phyloP scores from a whole-genome alignment of 2,888 invertebrate species.

The Nomada goodeniana region DNA sequence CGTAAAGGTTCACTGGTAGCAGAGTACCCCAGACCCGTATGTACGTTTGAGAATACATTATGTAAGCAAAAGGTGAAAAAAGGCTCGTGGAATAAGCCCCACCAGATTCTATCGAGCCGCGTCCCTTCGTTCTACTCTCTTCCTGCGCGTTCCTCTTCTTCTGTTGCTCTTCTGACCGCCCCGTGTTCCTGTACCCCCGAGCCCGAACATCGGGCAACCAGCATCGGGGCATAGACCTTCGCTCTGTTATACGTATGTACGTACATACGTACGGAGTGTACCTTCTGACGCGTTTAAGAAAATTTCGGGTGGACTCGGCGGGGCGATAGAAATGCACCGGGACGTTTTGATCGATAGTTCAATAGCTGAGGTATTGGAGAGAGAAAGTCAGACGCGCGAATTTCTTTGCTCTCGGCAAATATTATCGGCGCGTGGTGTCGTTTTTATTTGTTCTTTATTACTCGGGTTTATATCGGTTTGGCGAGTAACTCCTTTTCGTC shows the following conservation, averaged over 20 bases:
- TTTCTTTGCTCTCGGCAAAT: too few species aligned
- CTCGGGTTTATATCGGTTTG: too few species aligned
- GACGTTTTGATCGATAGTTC: too few species aligned
- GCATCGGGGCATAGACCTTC: slow-evolving; percentile 80
- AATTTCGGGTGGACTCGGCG: too few species aligned
- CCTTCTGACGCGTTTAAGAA: too few species aligned
- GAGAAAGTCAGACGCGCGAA: too few species aligned
- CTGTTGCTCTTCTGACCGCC: slow-evolving; percentile 21
- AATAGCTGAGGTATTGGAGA: too few species aligned
- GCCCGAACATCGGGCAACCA: slow-evolving; percentile 62
- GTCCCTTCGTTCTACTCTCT: slow-evolving; percentile 52
- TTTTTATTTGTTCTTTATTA: too few species aligned
- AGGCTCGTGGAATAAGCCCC: slow-evolving; percentile 66
- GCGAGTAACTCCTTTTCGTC: too few species aligned
- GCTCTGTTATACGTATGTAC: slow-evolving; percentile 58
- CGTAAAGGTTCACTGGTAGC: slow-evolving; percentile 60
- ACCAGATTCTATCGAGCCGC: slow-evolving; percentile 61
- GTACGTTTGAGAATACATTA: slow-evolving; percentile 78
- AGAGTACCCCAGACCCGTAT: slow-evolving; percentile 54
- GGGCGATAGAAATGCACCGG: too few species aligned
- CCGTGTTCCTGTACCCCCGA: slow-evolving; percentile 53
- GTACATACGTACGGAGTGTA: slow-evolving; percentile 32
- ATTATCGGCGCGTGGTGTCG: too few species aligned
- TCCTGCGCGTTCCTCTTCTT: slow-evolving; percentile 33
- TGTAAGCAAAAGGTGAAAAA: slow-evolving; percentile 76